A percentile compares a stretch with the other conserved stretches of the same genome.
Conservation (phyloP, 2,888 invertebrate genomes). For the Cantharis rustica region DNA sequence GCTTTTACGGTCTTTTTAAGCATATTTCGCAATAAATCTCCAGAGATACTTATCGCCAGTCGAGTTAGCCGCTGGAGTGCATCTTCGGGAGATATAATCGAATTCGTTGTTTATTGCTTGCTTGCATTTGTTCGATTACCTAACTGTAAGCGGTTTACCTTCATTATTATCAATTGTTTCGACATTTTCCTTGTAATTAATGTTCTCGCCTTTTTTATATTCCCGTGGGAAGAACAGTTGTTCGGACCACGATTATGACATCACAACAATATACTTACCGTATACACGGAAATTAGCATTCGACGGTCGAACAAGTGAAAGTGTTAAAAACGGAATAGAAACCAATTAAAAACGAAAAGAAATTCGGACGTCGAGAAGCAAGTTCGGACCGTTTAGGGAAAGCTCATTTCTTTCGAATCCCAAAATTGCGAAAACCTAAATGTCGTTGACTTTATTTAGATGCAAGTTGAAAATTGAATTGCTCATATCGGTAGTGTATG, state of each 20-base stretch:
- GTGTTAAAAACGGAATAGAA: not conserved
- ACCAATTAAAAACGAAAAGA: not conserved
- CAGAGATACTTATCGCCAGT: not conserved
- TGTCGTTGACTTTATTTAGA: not conserved
- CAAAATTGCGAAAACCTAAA: not conserved
- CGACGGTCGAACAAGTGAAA: not conserved
- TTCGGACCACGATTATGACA: not conserved
- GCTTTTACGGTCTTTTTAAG: not conserved
- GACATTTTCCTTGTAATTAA: not conserved
- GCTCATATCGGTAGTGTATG: not conserved
- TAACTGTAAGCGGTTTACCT: constrained; percentile 1
- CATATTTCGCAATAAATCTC: not conserved
- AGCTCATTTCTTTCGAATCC: not conserved
- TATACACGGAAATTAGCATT: not conserved
- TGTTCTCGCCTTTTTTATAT: not conserved
- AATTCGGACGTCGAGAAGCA: not conserved
- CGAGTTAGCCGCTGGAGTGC: not conserved
- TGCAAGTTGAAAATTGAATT: not conserved
- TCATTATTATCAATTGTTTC: not conserved
- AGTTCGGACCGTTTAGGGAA: not conserved
- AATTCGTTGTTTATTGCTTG: not conserved
- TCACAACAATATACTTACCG: not conserved
- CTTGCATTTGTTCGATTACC: not conserved
- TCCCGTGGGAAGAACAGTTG: not conserved
- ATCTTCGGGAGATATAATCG: not conserved